Percentiles rank a stretch among this genome's conserved stretches.
These are phyloP conservation scores for Chrysaora quinquecirrha DNA, from an alignment of 30 jellyfish, hydroid and myxozoan species.

Conservation along the genomic window DNA sequence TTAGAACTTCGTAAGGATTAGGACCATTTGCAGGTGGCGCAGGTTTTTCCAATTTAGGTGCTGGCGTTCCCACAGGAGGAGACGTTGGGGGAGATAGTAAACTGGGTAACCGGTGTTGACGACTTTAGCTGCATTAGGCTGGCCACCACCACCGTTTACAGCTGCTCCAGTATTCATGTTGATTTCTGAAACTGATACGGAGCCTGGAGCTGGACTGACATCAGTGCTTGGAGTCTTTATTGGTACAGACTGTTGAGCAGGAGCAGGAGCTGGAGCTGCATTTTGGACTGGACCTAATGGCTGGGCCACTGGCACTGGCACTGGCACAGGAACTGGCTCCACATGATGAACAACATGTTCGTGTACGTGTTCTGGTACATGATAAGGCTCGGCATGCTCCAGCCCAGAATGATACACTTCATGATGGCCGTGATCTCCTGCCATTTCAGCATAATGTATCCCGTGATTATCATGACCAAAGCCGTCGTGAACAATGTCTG, in stretches of 20 bases:
- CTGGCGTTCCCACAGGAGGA: slow-evolving; percentile 56
- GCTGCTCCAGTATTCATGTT: slow-evolving; percentile 52
- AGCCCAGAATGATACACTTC: not conserved
- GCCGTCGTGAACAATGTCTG: slow-evolving; percentile 46
- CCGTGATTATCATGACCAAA: slow-evolving; percentile 36
- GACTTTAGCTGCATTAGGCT: slow-evolving; percentile 42
- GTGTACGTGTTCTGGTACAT: slow-evolving; percentile 44
- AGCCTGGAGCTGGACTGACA: slow-evolving; percentile 54
- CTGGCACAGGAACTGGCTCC: slow-evolving; percentile 70
- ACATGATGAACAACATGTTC: slow-evolving; percentile 63
- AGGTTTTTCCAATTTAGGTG: slow-evolving; percentile 67
- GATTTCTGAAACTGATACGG: slow-evolving; percentile 48
- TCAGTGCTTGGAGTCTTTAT: slow-evolving; percentile 49
- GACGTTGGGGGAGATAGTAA: slow-evolving; percentile 65
- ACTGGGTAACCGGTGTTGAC: slow-evolving; percentile 71
- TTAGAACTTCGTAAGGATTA: slow-evolving; percentile 80
- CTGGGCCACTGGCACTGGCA: slow-evolving; percentile 53
- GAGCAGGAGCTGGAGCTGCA: slow-evolving; percentile 28
- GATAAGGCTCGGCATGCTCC: slow-evolving; percentile 36
- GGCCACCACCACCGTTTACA: not conserved
- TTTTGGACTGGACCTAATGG: slow-evolving; percentile 21
- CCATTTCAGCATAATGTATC: slow-evolving; percentile 31
- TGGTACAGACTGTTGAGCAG: slow-evolving; percentile 48
- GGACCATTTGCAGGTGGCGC: slow-evolving; percentile 82
- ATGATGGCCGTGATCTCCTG: slow-evolving; percentile 44